These are phyloP conservation scores for Linepithema humile DNA, from an alignment of 1,140 invertebrate species.

Conservation along the genomic window DNA sequence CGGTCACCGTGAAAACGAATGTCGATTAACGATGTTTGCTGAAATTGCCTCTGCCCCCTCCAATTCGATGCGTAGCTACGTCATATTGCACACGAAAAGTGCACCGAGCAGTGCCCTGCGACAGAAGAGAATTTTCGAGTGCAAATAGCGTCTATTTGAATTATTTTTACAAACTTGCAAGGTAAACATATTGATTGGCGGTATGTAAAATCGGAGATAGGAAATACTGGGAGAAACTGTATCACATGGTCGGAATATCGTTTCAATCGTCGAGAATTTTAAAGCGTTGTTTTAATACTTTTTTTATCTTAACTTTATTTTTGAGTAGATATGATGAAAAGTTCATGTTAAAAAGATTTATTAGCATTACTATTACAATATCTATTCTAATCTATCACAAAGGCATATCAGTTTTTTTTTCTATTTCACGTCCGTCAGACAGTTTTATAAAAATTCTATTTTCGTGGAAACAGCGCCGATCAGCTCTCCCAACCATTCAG, in stretches of 20 bases:
- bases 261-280: not conserved
- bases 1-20: constrained; percentile 24
- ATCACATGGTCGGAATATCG: not conserved
- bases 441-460: not conserved
- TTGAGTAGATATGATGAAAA: not conserved
- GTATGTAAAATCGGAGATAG: not conserved
- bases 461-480: not conserved
- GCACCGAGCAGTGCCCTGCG: not conserved
- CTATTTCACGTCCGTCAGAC: not conserved
- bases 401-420: not conserved
- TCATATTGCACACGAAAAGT: not conserved
- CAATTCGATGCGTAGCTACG: not conserved
- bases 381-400: not conserved
- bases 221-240: not conserved
- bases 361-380: not conserved
- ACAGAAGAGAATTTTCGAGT: too few relatives aligned
- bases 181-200: not conserved
- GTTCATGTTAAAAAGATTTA: not conserved
- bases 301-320: not conserved
- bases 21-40: constrained; percentile 27
- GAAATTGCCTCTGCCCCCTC: not conserved
- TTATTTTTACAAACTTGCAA: not conserved
- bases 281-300: not conserved
- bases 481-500: not conserved
- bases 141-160: not conserved